Conservation (phyloP, 2,888 invertebrate genomes). For the Mayetiola destructor region DNA sequence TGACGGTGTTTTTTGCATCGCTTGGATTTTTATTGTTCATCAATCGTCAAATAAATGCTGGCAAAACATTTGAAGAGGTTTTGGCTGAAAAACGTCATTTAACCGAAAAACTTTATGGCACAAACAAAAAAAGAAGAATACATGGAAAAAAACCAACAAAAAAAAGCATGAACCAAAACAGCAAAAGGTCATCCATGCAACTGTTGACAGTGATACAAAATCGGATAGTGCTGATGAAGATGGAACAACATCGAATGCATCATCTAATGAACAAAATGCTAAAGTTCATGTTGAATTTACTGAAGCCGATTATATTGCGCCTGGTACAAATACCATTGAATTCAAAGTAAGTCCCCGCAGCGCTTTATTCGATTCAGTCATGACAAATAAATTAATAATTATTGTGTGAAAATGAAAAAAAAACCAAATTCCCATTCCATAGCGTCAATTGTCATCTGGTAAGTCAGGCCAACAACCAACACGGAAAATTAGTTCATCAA, state of each 20-base stretch:
- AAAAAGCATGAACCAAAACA: slow-evolving; percentile 24
- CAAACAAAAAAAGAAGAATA: neutral
- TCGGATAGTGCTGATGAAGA: slow-evolving; percentile 16
- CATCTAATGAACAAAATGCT: neutral
- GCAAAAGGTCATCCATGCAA: slow-evolving; percentile 22
- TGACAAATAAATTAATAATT: neutral
- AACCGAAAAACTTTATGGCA: slow-evolving; percentile 31
- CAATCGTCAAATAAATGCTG: slow-evolving; percentile 31
- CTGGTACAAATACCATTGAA: neutral
- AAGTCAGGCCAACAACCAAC: slow-evolving; percentile 13
- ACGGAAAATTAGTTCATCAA: slow-evolving; percentile 22
- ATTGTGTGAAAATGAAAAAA: neutral
- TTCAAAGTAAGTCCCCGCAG: neutral
- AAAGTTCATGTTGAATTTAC: slow-evolving; percentile 31
- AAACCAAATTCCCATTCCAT: neutral
- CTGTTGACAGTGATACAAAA: slow-evolving; percentile 18
- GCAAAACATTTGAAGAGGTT: slow-evolving; percentile 35
- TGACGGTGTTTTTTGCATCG: slow-evolving; percentile 33
- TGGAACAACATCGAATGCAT: slow-evolving; percentile 17
- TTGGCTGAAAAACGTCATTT: slow-evolving; percentile 33
- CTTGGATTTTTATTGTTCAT: slow-evolving; percentile 32
- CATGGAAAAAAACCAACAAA: slow-evolving; percentile 21
- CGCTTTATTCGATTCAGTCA: neutral
- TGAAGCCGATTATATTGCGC: slow-evolving; percentile 29
- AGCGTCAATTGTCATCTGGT: slow-evolving; percentile 4